Conservation (phyloP, 2,113 vertebrate species). For the Caranx melampygus region DNA sequence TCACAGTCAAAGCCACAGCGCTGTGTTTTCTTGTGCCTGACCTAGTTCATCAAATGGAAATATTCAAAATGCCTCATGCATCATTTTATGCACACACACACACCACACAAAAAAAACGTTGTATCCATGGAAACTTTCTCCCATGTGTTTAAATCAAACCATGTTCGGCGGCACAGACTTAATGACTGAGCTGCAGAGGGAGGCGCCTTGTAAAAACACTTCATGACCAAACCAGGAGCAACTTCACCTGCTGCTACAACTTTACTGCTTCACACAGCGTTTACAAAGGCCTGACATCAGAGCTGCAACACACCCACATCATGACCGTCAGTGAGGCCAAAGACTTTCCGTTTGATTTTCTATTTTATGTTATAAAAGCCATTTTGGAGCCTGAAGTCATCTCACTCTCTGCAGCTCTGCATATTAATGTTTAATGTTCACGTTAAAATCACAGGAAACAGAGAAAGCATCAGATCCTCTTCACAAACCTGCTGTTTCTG, state of each 20-base stretch:
- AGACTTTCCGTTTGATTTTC: too few species aligned
- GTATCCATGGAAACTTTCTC: slow-evolving; percentile 13
- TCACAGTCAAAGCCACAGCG: not conserved
- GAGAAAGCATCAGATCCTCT: not conserved
- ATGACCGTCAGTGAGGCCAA: too few species aligned
- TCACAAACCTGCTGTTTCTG: too few species aligned
- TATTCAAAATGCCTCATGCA: not conserved
- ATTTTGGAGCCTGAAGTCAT: too few species aligned
- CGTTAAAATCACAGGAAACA: not conserved
- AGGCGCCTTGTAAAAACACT: not conserved
- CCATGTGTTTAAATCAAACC: not conserved
- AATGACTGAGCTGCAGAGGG: not conserved
- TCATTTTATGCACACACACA: not conserved
- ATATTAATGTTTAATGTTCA: not conserved
- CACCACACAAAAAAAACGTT: not conserved
- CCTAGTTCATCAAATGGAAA: not conserved
- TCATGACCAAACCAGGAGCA: not conserved
- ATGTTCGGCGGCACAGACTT: not conserved
- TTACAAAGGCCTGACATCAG: not conserved
- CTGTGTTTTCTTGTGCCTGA: not conserved
- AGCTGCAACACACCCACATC: not conserved
- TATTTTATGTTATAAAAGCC: too few species aligned
- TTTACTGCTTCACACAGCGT: not conserved
- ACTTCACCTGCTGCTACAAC: not conserved
- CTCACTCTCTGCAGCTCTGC: not conserved